Evolutionary conservation across 2,888 invertebrate species (phyloP).

Genomic region (Leucoma salicis): DNA sequence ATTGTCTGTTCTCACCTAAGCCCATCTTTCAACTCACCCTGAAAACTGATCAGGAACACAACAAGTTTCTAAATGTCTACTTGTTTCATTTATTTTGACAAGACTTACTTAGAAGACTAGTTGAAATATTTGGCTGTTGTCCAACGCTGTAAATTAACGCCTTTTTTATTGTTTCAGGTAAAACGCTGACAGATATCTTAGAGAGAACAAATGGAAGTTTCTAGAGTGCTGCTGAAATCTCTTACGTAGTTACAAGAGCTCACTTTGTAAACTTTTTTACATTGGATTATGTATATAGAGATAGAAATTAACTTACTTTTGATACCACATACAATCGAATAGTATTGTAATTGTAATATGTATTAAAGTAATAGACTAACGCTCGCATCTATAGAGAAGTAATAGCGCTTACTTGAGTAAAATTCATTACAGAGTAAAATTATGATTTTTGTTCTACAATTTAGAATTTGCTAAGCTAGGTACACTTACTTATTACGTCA

Average conservation of each 20-base stretch:
- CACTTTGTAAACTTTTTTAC: conserved; percentile 39
- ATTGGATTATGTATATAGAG: too few species aligned
- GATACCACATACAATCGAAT: too few species aligned
- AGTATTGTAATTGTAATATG: too few species aligned
- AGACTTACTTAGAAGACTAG: conserved; percentile 71
- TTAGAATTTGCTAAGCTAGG: too few species aligned
- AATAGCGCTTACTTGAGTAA: too few species aligned
- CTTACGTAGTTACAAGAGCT: conserved; percentile 31
- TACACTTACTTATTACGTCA: too few species aligned
- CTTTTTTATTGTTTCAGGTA: conserved; percentile 78
- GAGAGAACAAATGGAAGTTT: conserved; percentile 51
- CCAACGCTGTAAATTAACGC: conserved; percentile 78
- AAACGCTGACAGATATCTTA: conserved; percentile 69
- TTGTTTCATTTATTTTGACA: conserved; percentile 73
- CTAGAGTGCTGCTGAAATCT: conserved; percentile 41
- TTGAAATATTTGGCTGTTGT: conserved; percentile 75
- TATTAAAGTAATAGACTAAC: too few species aligned
- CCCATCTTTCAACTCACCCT: conserved; percentile 61
- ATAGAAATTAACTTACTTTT: too few species aligned
- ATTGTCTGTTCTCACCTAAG: conserved; percentile 77
- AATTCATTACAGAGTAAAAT: too few species aligned
- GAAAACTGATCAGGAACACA: conserved; percentile 65
- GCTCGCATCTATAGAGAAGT: too few species aligned
- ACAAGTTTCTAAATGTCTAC: conserved; percentile 56
- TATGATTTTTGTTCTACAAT: too few species aligned